These are phyloP conservation scores for Phortica okadai DNA, from an alignment of 2,888 invertebrate genomes.

Conservation along the genomic window DNA sequence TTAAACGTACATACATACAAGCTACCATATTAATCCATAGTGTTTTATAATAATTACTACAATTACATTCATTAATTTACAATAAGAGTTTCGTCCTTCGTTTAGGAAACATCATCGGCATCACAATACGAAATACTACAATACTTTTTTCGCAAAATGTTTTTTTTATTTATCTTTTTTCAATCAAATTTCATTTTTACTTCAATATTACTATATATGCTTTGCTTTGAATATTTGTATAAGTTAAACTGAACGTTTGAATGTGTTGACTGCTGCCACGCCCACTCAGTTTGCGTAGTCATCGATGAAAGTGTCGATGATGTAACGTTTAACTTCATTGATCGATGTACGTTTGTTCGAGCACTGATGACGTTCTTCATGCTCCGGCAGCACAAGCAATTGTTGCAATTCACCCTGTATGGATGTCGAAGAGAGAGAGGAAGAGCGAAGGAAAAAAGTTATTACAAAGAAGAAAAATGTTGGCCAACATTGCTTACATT, in stretches of 20 bases:
- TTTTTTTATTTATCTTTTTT: slow-evolving; percentile 32
- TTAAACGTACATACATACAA: slow-evolving; percentile 45
- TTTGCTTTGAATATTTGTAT: slow-evolving; percentile 33
- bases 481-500: slow-evolving; percentile 71
- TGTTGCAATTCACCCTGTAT: slow-evolving; percentile 75
- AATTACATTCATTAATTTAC: slow-evolving; percentile 48
- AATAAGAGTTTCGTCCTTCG: slow-evolving; percentile 45
- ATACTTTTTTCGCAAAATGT: slow-evolving; percentile 37
- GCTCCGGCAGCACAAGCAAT: slow-evolving; percentile 73
- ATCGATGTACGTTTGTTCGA: slow-evolving; percentile 74
- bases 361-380: slow-evolving; percentile 75
- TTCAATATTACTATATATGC: slow-evolving; percentile 36
- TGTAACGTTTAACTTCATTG: slow-evolving; percentile 76
- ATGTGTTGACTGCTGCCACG: neutral
- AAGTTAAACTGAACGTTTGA: neutral
- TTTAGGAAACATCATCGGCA: slow-evolving; percentile 60
- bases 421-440: neutral
- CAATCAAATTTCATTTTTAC: slow-evolving; percentile 39
- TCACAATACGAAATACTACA: slow-evolving; percentile 51
- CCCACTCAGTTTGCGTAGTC: slow-evolving; percentile 72
- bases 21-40: slow-evolving; percentile 38
- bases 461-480: neutral
- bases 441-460: neutral
- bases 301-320: slow-evolving; percentile 76
- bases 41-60: slow-evolving; percentile 36